phyloP scores from a whole-genome alignment of 2,797 vertebrate genomes.

The Acanthiza pusilla region DNA sequence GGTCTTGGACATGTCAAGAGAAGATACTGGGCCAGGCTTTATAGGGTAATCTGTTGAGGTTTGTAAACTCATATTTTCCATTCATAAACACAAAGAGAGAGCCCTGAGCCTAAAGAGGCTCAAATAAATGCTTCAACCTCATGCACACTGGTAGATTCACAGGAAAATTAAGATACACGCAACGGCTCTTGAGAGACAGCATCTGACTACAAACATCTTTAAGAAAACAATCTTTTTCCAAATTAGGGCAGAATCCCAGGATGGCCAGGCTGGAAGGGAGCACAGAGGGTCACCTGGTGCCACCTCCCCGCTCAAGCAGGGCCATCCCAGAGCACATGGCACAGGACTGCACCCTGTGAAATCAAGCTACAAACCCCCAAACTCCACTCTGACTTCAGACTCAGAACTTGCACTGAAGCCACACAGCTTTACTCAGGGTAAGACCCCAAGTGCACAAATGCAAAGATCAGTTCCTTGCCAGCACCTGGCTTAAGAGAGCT shows the following conservation, averaged over 20 bases:
- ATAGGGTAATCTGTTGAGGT: neutral
- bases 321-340: neutral
- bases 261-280: neutral
- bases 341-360: neutral
- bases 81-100: neutral
- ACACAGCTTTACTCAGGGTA: neutral
- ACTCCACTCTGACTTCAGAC: neutral
- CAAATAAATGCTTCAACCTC: neutral
- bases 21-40: neutral
- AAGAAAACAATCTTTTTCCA: neutral
- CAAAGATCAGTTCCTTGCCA: neutral
- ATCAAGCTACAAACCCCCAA: neutral
- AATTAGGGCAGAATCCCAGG: neutral
- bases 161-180: neutral
- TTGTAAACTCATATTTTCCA: neutral
- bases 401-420: neutral
- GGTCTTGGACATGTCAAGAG: neutral
- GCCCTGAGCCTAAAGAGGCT: neutral
- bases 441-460: neutral
- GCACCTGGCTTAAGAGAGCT: neutral
- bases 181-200: neutral
- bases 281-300: neutral
- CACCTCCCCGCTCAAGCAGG: neutral
- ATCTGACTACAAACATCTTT: neutral
- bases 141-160: neutral